Conservation (phyloP, 2,888 invertebrate species). For the Dynastes hyllus region DNA sequence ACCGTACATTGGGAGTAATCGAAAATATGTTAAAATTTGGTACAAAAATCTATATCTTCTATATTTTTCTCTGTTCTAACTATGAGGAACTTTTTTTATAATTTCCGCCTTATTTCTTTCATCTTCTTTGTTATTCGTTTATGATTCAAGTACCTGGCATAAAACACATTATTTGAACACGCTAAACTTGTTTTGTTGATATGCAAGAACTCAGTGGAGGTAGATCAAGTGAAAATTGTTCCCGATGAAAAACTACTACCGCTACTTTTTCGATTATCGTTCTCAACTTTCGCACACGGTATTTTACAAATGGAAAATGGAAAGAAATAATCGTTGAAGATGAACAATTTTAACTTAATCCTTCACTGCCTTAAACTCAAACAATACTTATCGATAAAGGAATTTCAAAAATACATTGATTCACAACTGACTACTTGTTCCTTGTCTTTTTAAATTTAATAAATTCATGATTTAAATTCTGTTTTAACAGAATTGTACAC, state of each 20-base stretch:
- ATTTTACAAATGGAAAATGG: too few relatives aligned
- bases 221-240: too few relatives aligned
- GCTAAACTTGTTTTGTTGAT: neutral
- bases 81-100: slow-evolving; percentile 22
- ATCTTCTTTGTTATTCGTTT: neutral
- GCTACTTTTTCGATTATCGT: too few relatives aligned
- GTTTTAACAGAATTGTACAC: neutral
- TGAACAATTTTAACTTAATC: neutral
- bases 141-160: neutral
- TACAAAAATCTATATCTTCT: slow-evolving; percentile 25
- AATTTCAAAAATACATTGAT: neutral
- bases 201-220: neutral
- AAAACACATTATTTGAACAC: neutral
- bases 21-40: slow-evolving; percentile 23
- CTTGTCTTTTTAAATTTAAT: too few relatives aligned
- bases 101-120: neutral
- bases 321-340: neutral
- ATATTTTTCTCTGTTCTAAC: slow-evolving; percentile 17
- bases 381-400: neutral
- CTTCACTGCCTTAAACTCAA: neutral
- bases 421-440: too few relatives aligned
- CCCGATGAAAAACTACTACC: too few relatives aligned
- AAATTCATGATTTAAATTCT: neutral
- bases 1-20: neutral
- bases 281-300: too few relatives aligned